Base-by-base conservation (phyloP, 2,888 invertebrate species). In the Drosophila seclusa region DNA sequence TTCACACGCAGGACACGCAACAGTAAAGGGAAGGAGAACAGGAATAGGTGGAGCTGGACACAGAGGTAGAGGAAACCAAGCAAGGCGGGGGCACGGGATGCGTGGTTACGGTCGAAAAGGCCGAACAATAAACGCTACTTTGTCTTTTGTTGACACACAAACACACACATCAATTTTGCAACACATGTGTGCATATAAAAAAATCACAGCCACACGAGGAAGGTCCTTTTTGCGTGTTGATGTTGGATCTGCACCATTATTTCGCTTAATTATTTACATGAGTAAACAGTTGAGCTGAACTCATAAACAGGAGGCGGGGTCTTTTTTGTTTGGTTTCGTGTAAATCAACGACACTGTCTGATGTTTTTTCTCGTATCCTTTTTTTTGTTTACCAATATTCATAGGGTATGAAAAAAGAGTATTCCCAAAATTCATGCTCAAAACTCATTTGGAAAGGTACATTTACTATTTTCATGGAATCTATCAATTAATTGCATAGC, bases 261-360 rank as follows among this genome's bases (percentile, higher is more conserved):
- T 91, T 89, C 82, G 77, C 82, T 82, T 84, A 87, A 82, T 90
- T 90, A 89, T 87, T 87, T 84, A 89, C 78, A 80, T 80, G 86
- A 86, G 87, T 82, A 86, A 88, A 82, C 89, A 90, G 82, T 82
- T 69, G 76, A 84, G 78, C 73, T 64, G 58, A 61, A 61, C 57
- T 67, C 58, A 45, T 66, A 34, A 38, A 48, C 60, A 57, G 40
- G 48, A 58, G 48, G 45, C 48, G 48, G 45, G 18, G 34, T 29
- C 45, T 21, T 40, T 45, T 42, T 48, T 67, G 74, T 61, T 49
- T 59, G 58, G 16, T 32, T 73, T 71, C 76, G 69, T 82, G 82
- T 68, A 73, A 81, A 76, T 73, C 68, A 65, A 65, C 67, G 68
- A 62, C 40, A 55, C 48, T 57, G 24, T 38, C 31, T 52, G 29